phyloP scores from a whole-genome alignment of 2,113 vertebrate species.

The Mus spicilegus region DNA sequence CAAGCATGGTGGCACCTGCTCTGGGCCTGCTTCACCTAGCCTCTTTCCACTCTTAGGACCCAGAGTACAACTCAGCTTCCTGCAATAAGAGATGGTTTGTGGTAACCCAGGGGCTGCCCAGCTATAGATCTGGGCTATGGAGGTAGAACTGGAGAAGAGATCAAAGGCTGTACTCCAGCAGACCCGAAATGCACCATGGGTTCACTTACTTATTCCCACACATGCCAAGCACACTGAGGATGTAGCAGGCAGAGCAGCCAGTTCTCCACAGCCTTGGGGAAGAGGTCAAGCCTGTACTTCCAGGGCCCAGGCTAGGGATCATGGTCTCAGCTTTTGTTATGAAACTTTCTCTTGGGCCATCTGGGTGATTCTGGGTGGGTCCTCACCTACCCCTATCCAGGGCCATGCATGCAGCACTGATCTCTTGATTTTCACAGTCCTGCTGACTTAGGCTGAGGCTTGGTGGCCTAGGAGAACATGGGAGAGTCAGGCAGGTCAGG shows the following conservation, averaged over 20 bases:
- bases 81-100: neutral
- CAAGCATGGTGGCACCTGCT: too few species aligned
- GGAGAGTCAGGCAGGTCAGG: rapidly evolving
- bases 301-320: neutral
- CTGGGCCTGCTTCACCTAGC: neutral
- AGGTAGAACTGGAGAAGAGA: neutral
- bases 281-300: neutral
- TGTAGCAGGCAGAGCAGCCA: neutral
- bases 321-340: too few species aligned
- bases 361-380: neutral
- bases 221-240: too few species aligned
- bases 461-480: rapidly evolving
- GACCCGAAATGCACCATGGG: neutral
- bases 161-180: neutral
- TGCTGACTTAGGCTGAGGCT: too few species aligned
- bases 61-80: neutral
- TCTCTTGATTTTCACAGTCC: too few species aligned
- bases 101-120: neutral
- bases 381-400: neutral
- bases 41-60: too few species aligned
- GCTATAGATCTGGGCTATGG: neutral
- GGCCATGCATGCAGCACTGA: rapidly evolving
- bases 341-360: neutral
- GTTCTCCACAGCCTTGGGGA: neutral
- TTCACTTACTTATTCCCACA: neutral